Evolutionary conservation across 2,113 vertebrate genomes (phyloP).

Genomic region (Irena cyanogastra): DNA sequence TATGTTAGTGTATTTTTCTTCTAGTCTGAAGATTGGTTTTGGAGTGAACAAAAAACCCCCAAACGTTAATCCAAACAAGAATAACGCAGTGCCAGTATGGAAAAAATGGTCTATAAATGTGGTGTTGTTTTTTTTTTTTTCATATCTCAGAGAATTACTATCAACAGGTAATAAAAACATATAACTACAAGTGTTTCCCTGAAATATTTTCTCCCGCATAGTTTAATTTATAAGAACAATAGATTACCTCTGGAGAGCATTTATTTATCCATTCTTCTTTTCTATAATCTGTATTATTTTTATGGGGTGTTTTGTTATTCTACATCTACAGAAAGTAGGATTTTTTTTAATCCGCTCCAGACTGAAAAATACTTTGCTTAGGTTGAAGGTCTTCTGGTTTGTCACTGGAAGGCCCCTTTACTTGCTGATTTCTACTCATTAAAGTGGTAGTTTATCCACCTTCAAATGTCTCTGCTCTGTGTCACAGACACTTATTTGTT

Average conservation of each 20-base stretch:
- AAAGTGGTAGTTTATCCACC: conserved; percentile 78
- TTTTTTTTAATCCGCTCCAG: background rate
- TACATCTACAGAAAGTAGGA: background rate
- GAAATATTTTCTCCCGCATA: background rate
- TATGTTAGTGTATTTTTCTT: background rate
- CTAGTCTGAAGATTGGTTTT: background rate
- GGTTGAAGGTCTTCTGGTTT: conserved; percentile 61
- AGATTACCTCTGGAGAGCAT: background rate
- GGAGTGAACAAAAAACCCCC: background rate
- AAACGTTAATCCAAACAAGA: background rate
- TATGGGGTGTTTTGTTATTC: background rate
- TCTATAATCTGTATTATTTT: background rate
- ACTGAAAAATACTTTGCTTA: conserved; percentile 13
- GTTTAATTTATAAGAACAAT: background rate
- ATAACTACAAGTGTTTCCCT: background rate
- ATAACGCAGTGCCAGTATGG: background rate
- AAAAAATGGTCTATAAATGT: background rate
- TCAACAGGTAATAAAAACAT: conserved; percentile 20
- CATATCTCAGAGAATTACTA: background rate
- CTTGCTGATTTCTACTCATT: conserved; percentile 85
- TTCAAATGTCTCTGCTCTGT: conserved; percentile 76
- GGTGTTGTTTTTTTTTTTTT: background rate
- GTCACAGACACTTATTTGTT: conserved; percentile 87
- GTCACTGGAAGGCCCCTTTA: conserved; percentile 59
- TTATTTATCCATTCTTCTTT: background rate